Base-by-base conservation (phyloP, 2,113 vertebrate genomes). In the Raja brachyura region DNA sequence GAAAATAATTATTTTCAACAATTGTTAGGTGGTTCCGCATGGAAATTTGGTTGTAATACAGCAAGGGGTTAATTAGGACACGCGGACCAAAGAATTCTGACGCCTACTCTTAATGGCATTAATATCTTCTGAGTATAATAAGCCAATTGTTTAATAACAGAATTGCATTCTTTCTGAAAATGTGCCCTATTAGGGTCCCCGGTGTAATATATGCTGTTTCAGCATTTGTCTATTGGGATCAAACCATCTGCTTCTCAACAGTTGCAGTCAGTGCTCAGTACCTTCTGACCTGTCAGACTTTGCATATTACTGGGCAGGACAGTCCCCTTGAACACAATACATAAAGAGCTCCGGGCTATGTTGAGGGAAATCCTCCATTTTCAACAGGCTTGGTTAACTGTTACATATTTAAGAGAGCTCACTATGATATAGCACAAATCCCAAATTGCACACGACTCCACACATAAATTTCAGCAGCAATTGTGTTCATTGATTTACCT, bases 221-320 rank as follows among this genome's bases (percentile, higher is more conserved):
- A 92, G 88, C 88, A 92, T 73, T 20, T 68, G 88, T 92, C 66
- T 92, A 22, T 73, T 70, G 88, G 88, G 88, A 92, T 73, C 31
- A 92, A 73, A 70, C 88, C 88, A 92, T 92, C 88, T 92, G 88
- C 88, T 92, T 73, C 88, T 92, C 88, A 92, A 92, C 88, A 92
- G 88, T 92, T 92, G 63, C 63, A 39, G 63, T 70, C 63, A 48
- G 88, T 48, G 86, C 68, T 90, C 88, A 70, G 63, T 70, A 92
- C 63, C 66, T 73, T 70, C 22, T 16, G 88, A 92, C 88, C 88
- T 92, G 66, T 92, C 66, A 92, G 31, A 39, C 63, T 66, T 16
- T 25, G 63, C 66, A 73, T 39, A 92, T 70, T 92, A 70, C 88
- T 66, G 70, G 66, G 66, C 88, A 70, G 88, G 88, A 73, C 88